phyloP scores from a whole-genome alignment of 2,888 invertebrate species.

The Drosophila meridiana region DNA sequence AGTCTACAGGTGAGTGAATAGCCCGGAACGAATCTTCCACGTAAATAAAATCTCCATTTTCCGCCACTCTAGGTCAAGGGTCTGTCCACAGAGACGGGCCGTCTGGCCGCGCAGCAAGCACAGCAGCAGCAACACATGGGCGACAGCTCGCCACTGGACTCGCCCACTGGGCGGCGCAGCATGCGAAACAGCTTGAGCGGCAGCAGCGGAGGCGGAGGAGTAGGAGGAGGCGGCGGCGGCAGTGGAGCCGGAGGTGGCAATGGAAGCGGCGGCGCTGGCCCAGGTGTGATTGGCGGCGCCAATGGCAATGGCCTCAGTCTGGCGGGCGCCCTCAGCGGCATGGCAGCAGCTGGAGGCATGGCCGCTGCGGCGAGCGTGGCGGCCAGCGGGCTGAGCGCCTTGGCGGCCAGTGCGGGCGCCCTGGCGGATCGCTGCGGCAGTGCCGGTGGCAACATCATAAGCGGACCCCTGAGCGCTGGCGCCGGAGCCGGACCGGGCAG shows the following conservation, averaged over 20 bases:
- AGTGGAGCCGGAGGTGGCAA: conserved; percentile 42
- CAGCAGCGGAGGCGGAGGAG: conserved; percentile 52
- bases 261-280: conserved; percentile 28
- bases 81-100: conserved; percentile 90
- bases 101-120: conserved; percentile 85
- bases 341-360: conserved; percentile 75
- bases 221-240: conserved; percentile 33
- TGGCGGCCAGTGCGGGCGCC: conserved; percentile 66
- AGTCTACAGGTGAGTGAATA: conserved; percentile 90
- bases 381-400: conserved; percentile 69
- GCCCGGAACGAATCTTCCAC: not conserved
- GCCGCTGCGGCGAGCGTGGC: conserved; percentile 68
- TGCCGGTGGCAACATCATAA: conserved; percentile 67
- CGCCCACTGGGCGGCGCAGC: conserved; percentile 84
- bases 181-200: conserved; percentile 84
- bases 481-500: conserved; percentile 7
- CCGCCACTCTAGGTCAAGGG: conserved; percentile 88
- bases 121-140: conserved; percentile 83
- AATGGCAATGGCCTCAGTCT: conserved; percentile 64
- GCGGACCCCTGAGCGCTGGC: conserved; percentile 57
- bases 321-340: conserved; percentile 63
- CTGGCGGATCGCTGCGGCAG: conserved; percentile 70
- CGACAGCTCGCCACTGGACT: conserved; percentile 83
- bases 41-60: not conserved
- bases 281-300: conserved; percentile 59